Conservation (phyloP, 2,113 vertebrate species). For the Nesoenas mayeri region DNA sequence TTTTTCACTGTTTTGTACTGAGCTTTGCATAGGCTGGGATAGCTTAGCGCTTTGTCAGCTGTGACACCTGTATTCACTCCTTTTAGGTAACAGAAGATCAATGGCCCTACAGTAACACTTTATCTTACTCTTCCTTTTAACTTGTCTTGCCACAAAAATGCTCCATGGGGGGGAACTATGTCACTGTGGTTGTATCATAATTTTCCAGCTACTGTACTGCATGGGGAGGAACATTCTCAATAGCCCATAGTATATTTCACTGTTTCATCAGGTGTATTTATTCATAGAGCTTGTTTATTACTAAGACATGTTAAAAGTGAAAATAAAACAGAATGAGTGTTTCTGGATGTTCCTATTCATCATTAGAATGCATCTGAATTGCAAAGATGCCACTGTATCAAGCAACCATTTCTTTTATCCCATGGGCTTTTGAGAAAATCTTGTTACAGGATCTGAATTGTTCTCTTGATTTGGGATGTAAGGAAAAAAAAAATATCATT, state of each 20-base stretch:
- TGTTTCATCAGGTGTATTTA: conserved; percentile 17
- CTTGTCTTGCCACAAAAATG: conserved; percentile 1
- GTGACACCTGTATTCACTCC: conserved; percentile 1
- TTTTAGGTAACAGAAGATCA: conserved; percentile 47
- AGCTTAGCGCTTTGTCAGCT: not conserved
- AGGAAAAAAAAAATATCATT: not conserved
- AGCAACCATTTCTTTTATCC: not conserved
- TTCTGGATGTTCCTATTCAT: not conserved
- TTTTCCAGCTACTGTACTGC: not conserved
- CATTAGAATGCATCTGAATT: not conserved
- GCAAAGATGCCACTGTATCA: not conserved
- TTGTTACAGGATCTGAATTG: not conserved
- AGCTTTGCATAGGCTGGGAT: not conserved
- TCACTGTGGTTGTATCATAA: not conserved
- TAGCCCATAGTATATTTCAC: not conserved
- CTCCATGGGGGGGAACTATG: conserved; percentile 5
- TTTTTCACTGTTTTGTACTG: not conserved
- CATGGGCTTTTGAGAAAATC: conserved; percentile 18
- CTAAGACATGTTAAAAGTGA: not conserved
- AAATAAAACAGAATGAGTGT: conserved; percentile 52
- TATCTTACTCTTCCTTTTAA: conserved; percentile 41
- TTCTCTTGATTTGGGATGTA: not conserved
- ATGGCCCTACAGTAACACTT: conserved; percentile 46
- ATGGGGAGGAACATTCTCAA: not conserved
- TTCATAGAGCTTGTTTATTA: conserved; percentile 22